Evolutionary conservation across 2,113 vertebrate genomes (phyloP).

Genomic region (Hypanus sabinus): DNA sequence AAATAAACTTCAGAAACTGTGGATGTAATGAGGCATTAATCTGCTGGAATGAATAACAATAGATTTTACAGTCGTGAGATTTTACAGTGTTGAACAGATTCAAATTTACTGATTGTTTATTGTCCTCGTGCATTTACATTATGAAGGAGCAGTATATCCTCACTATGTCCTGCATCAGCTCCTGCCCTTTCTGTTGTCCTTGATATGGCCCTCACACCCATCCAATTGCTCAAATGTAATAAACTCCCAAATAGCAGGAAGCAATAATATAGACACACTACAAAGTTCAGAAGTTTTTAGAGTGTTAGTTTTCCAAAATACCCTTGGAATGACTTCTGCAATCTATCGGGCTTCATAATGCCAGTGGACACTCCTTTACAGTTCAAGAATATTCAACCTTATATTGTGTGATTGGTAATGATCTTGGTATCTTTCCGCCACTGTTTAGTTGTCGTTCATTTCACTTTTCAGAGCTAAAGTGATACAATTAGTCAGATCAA

Average conservation of each 20-base stretch:
- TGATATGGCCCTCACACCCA: background rate
- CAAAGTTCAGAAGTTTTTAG: background rate
- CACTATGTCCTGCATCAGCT: background rate
- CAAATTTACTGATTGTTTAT: background rate
- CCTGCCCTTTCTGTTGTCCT: background rate
- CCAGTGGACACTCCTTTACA: background rate
- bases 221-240: background rate
- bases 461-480: background rate
- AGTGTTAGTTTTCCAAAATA: background rate
- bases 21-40: background rate
- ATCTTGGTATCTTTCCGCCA: background rate
- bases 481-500: background rate
- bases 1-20: background rate
- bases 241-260: conserved; percentile 7
- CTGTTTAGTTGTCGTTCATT: background rate
- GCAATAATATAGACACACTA: background rate
- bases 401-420: background rate
- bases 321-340: background rate
- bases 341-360: background rate
- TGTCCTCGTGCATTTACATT: background rate
- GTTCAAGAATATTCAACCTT: background rate
- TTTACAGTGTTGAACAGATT: background rate
- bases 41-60: background rate
- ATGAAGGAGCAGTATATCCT: background rate
- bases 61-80: background rate